Percentiles rank a stretch among this genome's conserved stretches.
phyloP scores from a whole-genome alignment of 1,140 invertebrate species.

The Coelopa frigida region DNA sequence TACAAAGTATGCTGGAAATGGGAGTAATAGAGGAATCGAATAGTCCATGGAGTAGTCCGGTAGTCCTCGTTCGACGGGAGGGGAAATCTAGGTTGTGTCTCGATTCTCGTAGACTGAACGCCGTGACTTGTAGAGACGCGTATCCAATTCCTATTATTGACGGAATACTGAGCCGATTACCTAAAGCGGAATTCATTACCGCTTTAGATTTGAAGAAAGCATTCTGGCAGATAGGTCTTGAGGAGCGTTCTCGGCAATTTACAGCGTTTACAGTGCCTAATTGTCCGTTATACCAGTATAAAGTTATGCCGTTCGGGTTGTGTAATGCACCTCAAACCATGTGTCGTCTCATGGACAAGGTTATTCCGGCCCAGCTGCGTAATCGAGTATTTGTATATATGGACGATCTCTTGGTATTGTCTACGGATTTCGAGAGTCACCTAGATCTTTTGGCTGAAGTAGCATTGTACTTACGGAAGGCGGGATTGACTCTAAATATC shows the following conservation, averaged over 20 bases:
- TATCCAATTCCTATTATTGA: slow-evolving; percentile 25
- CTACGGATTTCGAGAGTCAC: slow-evolving; percentile 8
- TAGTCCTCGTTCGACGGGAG: slow-evolving; percentile 6
- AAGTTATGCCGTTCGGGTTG: slow-evolving; percentile 20
- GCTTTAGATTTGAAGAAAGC: slow-evolving; percentile 22
- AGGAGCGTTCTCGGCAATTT: slow-evolving; percentile 23
- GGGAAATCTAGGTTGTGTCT: slow-evolving; percentile 23
- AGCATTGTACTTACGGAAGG: slow-evolving; percentile 3
- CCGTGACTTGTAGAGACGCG: slow-evolving; percentile 26
- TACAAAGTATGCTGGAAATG: too few relatives aligned
- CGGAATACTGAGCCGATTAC: slow-evolving; percentile 24
- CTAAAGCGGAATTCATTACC: slow-evolving; percentile 16
- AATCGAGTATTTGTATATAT: slow-evolving; percentile 15
- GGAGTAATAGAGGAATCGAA: too few relatives aligned
- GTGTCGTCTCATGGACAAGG: slow-evolving; percentile 13
- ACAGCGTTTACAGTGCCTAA: slow-evolving; percentile 40
- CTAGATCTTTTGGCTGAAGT: neutral
- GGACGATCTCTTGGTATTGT: slow-evolving; percentile 10
- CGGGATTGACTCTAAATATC: slow-evolving; percentile 19
- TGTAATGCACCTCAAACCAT: slow-evolving; percentile 12
- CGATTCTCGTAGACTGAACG: slow-evolving; percentile 26
- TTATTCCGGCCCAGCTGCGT: slow-evolving; percentile 38
- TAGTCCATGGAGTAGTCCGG: slow-evolving; percentile 10
- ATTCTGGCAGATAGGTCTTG: slow-evolving; percentile 12
- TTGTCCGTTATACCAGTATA: slow-evolving; percentile 27